phyloP scores from a whole-genome alignment of 1,140 invertebrate genomes.

The Neodiprion fabricii region DNA sequence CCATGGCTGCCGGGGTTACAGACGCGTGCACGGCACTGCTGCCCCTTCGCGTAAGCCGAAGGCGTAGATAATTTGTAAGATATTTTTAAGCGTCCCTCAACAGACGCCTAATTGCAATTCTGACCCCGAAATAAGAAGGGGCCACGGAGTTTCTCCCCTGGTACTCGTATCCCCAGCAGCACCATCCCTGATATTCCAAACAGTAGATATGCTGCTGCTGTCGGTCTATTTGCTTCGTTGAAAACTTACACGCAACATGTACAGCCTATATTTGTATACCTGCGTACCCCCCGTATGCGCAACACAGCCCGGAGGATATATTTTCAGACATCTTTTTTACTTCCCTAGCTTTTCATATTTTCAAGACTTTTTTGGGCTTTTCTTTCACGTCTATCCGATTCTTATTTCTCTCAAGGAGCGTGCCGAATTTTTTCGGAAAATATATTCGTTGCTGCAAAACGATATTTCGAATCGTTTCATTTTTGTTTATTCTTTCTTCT shows the following conservation, averaged over 20 bases:
- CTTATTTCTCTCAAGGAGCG: not conserved
- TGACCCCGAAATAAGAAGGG: not conserved
- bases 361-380: too few relatives aligned
- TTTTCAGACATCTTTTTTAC: not conserved
- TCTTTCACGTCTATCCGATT: not conserved
- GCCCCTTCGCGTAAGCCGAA: not conserved
- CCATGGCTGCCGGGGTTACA: not conserved
- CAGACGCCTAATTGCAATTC: slow-evolving; percentile 17
- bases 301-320: not conserved
- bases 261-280: too few relatives aligned
- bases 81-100: slow-evolving; percentile 12
- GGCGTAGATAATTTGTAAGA: slow-evolving; percentile 7
- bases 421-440: not conserved
- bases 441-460: not conserved
- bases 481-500: not conserved
- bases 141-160: not conserved
- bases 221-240: not conserved
- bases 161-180: too few relatives aligned
- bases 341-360: too few relatives aligned
- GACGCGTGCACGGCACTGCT: not conserved
- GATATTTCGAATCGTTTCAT: not conserved
- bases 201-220: too few relatives aligned
- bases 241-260: not conserved
- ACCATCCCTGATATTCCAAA: too few relatives aligned
- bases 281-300: not conserved